Evolutionary conservation across 2,113 vertebrate genomes (phyloP).

Genomic region (Chloropsis hardwickii): DNA sequence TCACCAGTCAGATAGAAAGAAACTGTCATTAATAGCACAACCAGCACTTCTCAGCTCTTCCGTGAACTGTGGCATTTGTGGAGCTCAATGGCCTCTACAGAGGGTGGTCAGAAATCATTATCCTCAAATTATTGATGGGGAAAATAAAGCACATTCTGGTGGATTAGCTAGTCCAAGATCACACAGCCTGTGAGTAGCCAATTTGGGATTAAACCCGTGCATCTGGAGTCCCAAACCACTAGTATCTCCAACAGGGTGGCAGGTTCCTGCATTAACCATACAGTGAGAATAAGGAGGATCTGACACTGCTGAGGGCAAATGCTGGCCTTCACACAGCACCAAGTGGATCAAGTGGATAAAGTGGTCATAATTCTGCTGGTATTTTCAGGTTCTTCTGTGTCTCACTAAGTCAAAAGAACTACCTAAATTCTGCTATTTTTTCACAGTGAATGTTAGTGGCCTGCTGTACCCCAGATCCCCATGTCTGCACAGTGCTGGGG

Average conservation of each 20-base stretch:
- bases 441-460: fast-evolving
- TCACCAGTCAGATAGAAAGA: not conserved
- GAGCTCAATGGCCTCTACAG: not conserved
- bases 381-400: not conserved
- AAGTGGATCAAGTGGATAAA: not conserved
- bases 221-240: not conserved
- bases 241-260: not conserved
- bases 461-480: not conserved
- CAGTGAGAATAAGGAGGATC: not conserved
- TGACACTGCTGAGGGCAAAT: not conserved
- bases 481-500: not conserved
- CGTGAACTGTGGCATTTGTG: fast-evolving
- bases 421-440: not conserved
- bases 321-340: not conserved
- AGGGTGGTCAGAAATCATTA: not conserved
- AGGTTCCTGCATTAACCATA: not conserved
- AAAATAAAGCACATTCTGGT: not conserved
- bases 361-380: not conserved
- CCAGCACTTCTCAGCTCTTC: not conserved
- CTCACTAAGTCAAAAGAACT: not conserved
- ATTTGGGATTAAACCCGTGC: not conserved
- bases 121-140: not conserved
- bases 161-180: not conserved
- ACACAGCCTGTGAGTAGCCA: not conserved
- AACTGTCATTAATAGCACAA: not conserved